A percentile compares a stretch with the other conserved stretches of the same genome.
These are phyloP conservation scores for Thunnus thynnus DNA, from an alignment of 2,113 vertebrate genomes.

Conservation along the genomic window DNA sequence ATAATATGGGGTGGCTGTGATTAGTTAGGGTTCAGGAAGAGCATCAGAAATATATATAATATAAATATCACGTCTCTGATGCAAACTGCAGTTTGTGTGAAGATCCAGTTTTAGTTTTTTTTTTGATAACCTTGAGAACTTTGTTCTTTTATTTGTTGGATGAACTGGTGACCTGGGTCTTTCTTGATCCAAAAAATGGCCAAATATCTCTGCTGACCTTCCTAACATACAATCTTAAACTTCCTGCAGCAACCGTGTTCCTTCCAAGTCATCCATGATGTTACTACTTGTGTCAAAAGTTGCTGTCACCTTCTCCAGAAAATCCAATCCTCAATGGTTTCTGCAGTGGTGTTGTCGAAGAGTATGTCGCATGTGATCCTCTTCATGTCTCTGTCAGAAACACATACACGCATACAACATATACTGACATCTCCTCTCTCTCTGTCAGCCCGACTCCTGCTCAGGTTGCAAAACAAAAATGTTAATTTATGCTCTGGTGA, in stretches of 20 bases:
- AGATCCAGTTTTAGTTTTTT: too few relatives aligned
- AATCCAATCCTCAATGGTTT: neutral
- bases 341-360: neutral
- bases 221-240: neutral
- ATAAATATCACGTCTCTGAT: too few relatives aligned
- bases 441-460: neutral
- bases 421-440: neutral
- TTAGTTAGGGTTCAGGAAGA: neutral
- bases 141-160: neutral
- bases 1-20: too few relatives aligned
- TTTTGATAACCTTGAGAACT: too few relatives aligned
- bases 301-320: neutral
- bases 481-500: slow-evolving; percentile 70
- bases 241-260: neutral
- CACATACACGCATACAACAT: slow-evolving; percentile 10
- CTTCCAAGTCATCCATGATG: neutral
- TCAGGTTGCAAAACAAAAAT: slow-evolving; percentile 36
- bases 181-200: neutral
- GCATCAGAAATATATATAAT: too few relatives aligned
- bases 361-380: slow-evolving; percentile 8
- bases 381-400: neutral
- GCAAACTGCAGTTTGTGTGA: too few relatives aligned
- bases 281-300: neutral
- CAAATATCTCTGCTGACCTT: neutral
- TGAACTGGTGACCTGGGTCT: neutral